These are phyloP conservation scores for Caenorhabditis becei DNA, from an alignment of 2,888 invertebrate genomes.

Conservation along the genomic window DNA sequence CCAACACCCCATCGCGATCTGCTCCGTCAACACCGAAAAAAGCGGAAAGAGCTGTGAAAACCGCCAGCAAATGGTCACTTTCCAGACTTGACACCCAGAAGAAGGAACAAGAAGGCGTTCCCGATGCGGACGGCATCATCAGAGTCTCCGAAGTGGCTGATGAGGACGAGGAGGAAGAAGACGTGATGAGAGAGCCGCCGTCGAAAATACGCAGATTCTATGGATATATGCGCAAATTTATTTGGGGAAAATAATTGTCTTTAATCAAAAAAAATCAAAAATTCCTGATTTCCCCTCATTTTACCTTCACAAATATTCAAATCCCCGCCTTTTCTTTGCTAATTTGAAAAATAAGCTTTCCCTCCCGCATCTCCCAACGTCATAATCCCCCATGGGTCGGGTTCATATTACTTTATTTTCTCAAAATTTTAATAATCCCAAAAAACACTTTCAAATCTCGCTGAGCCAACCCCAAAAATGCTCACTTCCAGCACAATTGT, in stretches of 20 bases:
- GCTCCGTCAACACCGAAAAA: constrained; percentile 56
- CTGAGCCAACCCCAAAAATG: too few species aligned
- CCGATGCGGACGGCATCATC: constrained; percentile 26
- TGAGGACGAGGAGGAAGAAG: constrained; percentile 48
- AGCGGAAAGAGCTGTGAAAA: background rate
- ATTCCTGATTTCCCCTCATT: too few species aligned
- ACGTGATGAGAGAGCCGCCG: constrained; percentile 60
- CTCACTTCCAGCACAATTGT: background rate
- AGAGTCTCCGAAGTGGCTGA: constrained; percentile 48
- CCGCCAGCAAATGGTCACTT: constrained; percentile 60
- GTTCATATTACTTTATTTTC: background rate
- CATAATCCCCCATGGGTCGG: too few species aligned
- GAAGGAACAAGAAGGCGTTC: background rate
- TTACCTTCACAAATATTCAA: background rate
- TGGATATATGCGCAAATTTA: constrained; percentile 61
- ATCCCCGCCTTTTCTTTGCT: background rate
- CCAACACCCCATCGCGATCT: constrained; percentile 25
- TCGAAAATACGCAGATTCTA: constrained; percentile 65
- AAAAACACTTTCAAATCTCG: too few species aligned
- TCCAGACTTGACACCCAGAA: constrained; percentile 53
- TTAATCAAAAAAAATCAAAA: too few species aligned
- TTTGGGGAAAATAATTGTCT: constrained; percentile 47
- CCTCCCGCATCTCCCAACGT: background rate
- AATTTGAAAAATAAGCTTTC: background rate
- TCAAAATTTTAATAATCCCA: constrained; percentile 6